These are phyloP conservation scores for Steatocranus sp. DNA, from an alignment of 2,797 vertebrate species.

Conservation along the genomic window DNA sequence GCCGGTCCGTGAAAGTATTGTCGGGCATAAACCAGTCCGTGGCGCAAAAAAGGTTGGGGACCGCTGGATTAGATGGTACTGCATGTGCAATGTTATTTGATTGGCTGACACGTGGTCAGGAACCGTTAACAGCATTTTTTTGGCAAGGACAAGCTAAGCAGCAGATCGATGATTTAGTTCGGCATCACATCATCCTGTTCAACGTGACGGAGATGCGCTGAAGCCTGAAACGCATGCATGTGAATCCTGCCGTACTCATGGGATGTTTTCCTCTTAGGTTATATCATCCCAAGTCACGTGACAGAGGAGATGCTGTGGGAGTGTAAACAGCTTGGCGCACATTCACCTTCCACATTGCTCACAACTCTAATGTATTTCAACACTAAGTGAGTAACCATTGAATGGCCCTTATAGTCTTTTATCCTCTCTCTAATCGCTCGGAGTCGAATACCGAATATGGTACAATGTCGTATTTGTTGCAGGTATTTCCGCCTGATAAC, in stretches of 20 bases:
- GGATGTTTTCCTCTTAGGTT: conserved; percentile 75
- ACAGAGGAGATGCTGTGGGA: conserved; percentile 99
- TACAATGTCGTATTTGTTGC: background rate
- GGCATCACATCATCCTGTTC: background rate
- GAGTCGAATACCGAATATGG: background rate
- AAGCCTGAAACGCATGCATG: background rate
- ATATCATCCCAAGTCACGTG: conserved; percentile 96
- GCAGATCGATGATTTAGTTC: background rate
- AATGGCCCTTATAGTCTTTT: background rate
- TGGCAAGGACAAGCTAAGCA: background rate
- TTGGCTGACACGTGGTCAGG: background rate
- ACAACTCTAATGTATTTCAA: conserved; percentile 99
- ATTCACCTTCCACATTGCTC: conserved; percentile 95
- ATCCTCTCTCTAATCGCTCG: background rate
- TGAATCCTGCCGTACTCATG: background rate
- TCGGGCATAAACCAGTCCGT: no score
- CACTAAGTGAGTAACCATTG: conserved; percentile 88
- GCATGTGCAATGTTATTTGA: background rate
- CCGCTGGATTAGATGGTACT: background rate
- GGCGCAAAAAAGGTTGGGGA: no score
- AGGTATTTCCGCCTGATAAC: conserved; percentile 96
- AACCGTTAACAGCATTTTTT: background rate
- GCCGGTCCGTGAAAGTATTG: no score
- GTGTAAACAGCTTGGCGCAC: conserved; percentile 98
- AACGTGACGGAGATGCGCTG: background rate